Conservation (phyloP, 2,888 invertebrate species). For the Mythimna ferrago region DNA sequence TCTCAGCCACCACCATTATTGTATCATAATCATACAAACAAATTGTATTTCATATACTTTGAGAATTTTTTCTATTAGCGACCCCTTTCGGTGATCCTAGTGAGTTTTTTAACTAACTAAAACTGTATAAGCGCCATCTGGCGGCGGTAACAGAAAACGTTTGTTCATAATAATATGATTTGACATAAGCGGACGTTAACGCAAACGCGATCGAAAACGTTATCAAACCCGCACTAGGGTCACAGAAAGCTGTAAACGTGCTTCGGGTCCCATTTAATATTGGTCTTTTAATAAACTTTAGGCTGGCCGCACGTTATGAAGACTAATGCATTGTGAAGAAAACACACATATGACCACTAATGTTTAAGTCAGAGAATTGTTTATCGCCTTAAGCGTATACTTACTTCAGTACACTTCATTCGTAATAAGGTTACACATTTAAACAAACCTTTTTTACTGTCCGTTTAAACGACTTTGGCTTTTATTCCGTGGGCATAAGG, state of each 20-base stretch:
- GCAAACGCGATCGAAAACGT: neutral
- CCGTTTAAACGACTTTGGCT: too few relatives aligned
- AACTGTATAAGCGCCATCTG: too few relatives aligned
- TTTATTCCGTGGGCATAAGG: too few relatives aligned
- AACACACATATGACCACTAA: neutral
- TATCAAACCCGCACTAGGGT: neutral
- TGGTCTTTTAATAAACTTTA: neutral
- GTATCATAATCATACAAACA: constrained; percentile 3
- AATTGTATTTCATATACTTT: neutral
- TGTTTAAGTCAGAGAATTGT: neutral
- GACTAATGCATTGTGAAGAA: neutral
- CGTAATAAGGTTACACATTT: too few relatives aligned
- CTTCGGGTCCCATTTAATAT: neutral
- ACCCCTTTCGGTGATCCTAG: neutral
- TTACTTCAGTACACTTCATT: too few relatives aligned
- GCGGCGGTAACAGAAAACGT: too few relatives aligned
- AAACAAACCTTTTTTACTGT: too few relatives aligned
- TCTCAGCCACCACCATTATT: neutral
- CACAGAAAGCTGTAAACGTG: too few relatives aligned
- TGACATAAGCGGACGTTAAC: neutral
- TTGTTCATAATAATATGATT: neutral
- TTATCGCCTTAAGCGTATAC: too few relatives aligned
- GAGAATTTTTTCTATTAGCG: neutral
- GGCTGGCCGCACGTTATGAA: neutral
- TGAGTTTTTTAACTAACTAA: neutral